These are phyloP conservation scores for Drosophila pseudotakahashii DNA, from an alignment of 2,888 invertebrate species.

Conservation along the genomic window DNA sequence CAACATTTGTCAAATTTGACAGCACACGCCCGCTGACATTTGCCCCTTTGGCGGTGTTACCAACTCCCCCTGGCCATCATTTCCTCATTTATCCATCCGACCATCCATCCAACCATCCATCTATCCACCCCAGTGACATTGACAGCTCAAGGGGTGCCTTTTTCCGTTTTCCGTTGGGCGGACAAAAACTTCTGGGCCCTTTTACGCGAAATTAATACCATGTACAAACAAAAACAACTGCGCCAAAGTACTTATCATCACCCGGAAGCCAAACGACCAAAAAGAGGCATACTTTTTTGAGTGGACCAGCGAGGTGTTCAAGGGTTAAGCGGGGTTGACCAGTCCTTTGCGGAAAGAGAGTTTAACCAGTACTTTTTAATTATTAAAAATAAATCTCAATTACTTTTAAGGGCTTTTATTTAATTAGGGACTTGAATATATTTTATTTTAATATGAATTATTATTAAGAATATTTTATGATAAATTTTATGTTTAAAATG, in stretches of 20 bases:
- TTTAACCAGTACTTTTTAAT: too few relatives aligned
- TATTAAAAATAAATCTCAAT: not conserved
- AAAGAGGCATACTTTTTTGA: slow-evolving; percentile 16
- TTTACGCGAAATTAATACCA: slow-evolving; percentile 79
- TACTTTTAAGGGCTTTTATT: not conserved
- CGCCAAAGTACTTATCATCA: slow-evolving; percentile 60
- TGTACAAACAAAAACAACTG: slow-evolving; percentile 73
- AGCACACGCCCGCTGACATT: slow-evolving; percentile 62
- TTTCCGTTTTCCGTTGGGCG: slow-evolving; percentile 11
- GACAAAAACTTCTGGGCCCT: slow-evolving; percentile 44
- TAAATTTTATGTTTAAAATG: too few relatives aligned
- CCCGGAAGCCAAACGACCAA: slow-evolving; percentile 42
- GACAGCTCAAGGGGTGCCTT: slow-evolving; percentile 61
- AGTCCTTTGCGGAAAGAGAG: not conserved
- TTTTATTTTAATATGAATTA: too few relatives aligned
- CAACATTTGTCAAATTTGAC: slow-evolving; percentile 83
- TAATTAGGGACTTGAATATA: not conserved
- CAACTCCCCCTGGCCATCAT: slow-evolving; percentile 9
- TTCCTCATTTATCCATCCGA: slow-evolving; percentile 27
- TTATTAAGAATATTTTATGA: too few relatives aligned
- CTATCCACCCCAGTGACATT: slow-evolving; percentile 52
- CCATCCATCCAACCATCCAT: slow-evolving; percentile 33
- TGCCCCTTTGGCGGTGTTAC: slow-evolving; percentile 53
- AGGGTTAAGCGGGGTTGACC: slow-evolving; percentile 22
- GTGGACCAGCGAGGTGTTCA: slow-evolving; percentile 2